phyloP scores from a whole-genome alignment of 64 coral and sea anemone species.

The Actinia equina region DNA sequence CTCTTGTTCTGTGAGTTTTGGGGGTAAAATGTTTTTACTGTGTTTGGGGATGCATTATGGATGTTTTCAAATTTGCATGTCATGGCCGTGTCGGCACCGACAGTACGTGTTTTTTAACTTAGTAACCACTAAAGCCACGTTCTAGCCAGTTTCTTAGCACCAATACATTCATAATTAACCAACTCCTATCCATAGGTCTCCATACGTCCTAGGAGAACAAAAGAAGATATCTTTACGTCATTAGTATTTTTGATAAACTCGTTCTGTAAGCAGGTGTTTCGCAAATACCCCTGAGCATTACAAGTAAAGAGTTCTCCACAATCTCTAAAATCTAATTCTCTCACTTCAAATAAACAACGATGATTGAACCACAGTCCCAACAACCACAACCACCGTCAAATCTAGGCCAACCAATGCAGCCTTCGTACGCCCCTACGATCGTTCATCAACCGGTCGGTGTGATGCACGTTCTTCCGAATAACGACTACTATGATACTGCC shows the following conservation, averaged over 20 bases:
- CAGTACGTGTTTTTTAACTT: background rate
- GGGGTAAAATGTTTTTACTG: too few relatives aligned
- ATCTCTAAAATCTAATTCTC: background rate
- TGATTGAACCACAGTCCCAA: background rate
- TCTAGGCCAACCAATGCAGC: background rate
- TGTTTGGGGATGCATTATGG: too few relatives aligned
- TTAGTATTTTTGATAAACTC: background rate
- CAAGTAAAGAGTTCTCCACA: background rate
- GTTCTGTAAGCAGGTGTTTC: background rate
- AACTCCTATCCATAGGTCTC: background rate
- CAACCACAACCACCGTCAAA: constrained; percentile 19
- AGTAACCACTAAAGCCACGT: background rate
- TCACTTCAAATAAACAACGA: background rate
- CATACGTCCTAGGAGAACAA: background rate
- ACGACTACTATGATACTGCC: constrained; percentile 34
- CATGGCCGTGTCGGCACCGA: too few relatives aligned
- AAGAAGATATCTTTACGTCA: background rate
- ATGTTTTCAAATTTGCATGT: too few relatives aligned
- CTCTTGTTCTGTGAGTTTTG: too few relatives aligned
- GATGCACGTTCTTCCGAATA: background rate
- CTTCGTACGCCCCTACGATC: constrained; percentile 17
- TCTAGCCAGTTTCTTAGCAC: background rate
- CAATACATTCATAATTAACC: background rate
- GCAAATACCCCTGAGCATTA: background rate
- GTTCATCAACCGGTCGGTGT: constrained; percentile 58